These are phyloP conservation scores for Lithophane leautieri DNA, from an alignment of 2,888 invertebrate species.

Conservation along the genomic window DNA sequence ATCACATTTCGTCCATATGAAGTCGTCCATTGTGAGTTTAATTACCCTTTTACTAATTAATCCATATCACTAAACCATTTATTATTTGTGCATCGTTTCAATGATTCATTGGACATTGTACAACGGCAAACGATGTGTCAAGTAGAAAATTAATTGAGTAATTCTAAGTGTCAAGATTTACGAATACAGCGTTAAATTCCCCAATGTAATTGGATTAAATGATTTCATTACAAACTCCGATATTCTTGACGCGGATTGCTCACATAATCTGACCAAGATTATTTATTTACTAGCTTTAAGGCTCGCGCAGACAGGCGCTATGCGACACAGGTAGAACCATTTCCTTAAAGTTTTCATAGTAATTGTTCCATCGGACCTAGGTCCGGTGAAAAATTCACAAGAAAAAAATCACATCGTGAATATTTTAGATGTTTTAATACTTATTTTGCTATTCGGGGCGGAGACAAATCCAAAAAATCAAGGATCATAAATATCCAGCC, in stretches of 20 bases:
- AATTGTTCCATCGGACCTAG: too few relatives aligned
- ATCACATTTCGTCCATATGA: constrained; percentile 31
- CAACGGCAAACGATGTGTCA: constrained; percentile 9
- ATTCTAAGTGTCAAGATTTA: constrained; percentile 17
- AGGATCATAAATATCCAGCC: too few relatives aligned
- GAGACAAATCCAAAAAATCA: too few relatives aligned
- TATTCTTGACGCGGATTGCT: constrained; percentile 20
- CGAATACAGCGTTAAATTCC: constrained; percentile 9
- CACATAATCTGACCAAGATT: neutral
- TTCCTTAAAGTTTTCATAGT: too few relatives aligned
- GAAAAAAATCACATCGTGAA: too few relatives aligned
- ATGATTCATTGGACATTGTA: constrained; percentile 24
- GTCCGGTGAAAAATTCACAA: too few relatives aligned
- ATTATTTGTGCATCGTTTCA: constrained; percentile 26
- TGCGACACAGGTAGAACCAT: too few relatives aligned
- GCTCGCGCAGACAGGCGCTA: too few relatives aligned
- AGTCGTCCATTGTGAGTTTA: constrained; percentile 51
- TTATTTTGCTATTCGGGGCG: too few relatives aligned
- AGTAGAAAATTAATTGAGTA: constrained; percentile 35
- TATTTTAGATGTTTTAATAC: too few relatives aligned
- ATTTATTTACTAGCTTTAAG: neutral
- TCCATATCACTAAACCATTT: constrained; percentile 20
- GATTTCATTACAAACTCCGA: constrained; percentile 17
- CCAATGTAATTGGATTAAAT: constrained; percentile 17
- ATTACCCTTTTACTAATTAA: constrained; percentile 33